A percentile compares a stretch with the other conserved stretches of the same genome.
Evolutionary conservation across 2,888 invertebrate genomes (phyloP).

Genomic region (Tachina fera): DNA sequence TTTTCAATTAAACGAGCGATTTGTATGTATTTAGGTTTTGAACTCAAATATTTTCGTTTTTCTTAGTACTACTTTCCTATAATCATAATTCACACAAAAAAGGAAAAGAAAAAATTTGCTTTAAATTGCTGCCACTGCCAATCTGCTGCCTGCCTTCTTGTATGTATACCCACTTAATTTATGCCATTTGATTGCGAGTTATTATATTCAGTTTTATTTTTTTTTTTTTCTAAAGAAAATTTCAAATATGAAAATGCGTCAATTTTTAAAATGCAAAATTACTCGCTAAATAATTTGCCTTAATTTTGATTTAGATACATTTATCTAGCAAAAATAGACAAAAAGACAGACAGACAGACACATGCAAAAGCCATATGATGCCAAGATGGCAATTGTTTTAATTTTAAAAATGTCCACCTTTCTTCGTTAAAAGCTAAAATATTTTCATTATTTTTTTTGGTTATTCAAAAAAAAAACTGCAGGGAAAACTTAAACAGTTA

Average conservation of each 20-base stretch:
- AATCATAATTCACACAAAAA: constrained; percentile 42
- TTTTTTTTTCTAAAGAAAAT: constrained; percentile 45
- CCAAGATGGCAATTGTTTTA: constrained; percentile 20
- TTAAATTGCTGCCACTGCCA: constrained; percentile 27
- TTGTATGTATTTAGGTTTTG: constrained; percentile 8
- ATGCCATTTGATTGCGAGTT: constrained; percentile 10
- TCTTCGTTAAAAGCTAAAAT: background rate
- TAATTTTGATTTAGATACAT: constrained; percentile 65
- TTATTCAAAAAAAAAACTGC: no score
- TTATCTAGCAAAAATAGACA: constrained; percentile 47
- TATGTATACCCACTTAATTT: constrained; percentile 23
- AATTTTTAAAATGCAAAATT: constrained; percentile 77
- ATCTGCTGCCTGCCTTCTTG: background rate
- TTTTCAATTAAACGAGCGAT: no score
- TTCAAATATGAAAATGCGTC: constrained; percentile 73
- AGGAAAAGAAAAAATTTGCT: constrained; percentile 19
- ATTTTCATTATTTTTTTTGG: background rate
- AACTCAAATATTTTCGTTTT: constrained; percentile 26
- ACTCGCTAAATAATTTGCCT: constrained; percentile 81
- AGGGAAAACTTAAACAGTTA: no score
- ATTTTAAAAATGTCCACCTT: constrained; percentile 19
- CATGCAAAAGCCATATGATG: background rate
- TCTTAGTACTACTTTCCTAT: background rate
- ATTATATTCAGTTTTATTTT: background rate
- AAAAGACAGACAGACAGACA: background rate